Evolutionary conservation across 2,797 vertebrate species (phyloP), one percentile per base, ranked within the genome.

Genomic region (Callimico goeldii): DNA sequence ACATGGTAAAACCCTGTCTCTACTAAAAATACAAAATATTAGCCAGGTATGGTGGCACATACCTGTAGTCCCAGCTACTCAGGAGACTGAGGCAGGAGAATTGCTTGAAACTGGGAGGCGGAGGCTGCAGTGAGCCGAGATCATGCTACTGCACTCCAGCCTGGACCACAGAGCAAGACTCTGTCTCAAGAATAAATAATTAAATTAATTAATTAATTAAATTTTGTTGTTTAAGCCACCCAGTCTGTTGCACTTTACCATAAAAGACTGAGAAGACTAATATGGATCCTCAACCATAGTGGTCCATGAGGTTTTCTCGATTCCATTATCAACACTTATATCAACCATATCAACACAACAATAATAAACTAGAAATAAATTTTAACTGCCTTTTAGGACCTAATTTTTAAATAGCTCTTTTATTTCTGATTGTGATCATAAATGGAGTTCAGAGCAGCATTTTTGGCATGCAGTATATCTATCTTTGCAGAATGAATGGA

Each of bases 31-130:
- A 64, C 13, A 64, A 33, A 64, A 33, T 15, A 33, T 6, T 33
- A 64, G 30, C 58, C 2, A 3, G 30, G 30, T 0, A 0, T 1
- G 3, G 30, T 64, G 58, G 58, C 14, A 7, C 30, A 3, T 30
- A 15, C 61, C 61, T 64, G 13, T 64, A 64, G 61, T 64, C 13
- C 30, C 61, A 15, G 30, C 5, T 64, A 64, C 13, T 64, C 61
- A 15, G 61, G 57, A 30, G 26, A 26, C 11, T 58, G 26, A 58
- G 12, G 26, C 12, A 58, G 5, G 30, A 64, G 61, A 64, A 64
- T 33, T 14, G 2, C 30, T 33, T 33, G 61, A 52, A 52, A 52
- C 50, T 52, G 17, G 50, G 50, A 52, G 50, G 50, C 5, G 5
- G 17, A 64, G 61, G 30, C 14, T 33, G 30, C 58, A 33, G 58